Percentiles rank a stretch among this genome's conserved stretches.
These are phyloP conservation scores for Allygus modestus DNA, from an alignment of 2,888 invertebrate species.

Conservation along the genomic window DNA sequence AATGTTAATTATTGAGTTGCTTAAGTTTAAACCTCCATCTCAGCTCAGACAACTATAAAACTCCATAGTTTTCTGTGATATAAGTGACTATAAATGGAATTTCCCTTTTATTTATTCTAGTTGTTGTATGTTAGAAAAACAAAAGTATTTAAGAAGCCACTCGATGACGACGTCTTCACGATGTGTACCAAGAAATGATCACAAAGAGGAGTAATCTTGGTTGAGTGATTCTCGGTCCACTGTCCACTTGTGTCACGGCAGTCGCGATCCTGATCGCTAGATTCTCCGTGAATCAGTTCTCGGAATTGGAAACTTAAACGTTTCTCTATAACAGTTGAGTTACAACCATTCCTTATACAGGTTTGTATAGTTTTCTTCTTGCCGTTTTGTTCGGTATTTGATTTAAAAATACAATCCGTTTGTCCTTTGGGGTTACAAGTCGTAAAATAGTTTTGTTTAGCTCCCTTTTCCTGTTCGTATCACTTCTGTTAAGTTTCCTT, in stretches of 20 bases:
- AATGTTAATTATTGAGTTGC: no score
- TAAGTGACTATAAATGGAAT: no score
- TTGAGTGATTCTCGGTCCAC: not conserved
- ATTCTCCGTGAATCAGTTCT: not conserved
- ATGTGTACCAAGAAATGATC: not conserved
- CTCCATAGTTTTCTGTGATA: no score
- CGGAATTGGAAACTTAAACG: not conserved
- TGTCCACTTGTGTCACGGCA: not conserved
- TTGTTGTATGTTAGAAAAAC: not conserved
- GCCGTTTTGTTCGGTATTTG: not conserved
- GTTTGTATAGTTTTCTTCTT: not conserved
- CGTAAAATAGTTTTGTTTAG: no score
- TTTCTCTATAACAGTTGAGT: not conserved
- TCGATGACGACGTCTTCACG: not conserved
- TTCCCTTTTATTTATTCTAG: no score
- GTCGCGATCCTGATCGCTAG: not conserved
- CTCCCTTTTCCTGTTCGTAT: no score
- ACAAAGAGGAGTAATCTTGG: not conserved
- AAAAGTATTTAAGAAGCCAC: not conserved
- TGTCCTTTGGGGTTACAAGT: no score
- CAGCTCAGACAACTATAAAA: no score
- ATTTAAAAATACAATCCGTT: no score
- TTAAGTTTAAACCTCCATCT: no score
- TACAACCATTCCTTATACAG: constrained; percentile 11
- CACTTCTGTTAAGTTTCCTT: no score